phyloP scores from a whole-genome alignment of 2,797 vertebrate genomes.

The Podargus strigoides region DNA sequence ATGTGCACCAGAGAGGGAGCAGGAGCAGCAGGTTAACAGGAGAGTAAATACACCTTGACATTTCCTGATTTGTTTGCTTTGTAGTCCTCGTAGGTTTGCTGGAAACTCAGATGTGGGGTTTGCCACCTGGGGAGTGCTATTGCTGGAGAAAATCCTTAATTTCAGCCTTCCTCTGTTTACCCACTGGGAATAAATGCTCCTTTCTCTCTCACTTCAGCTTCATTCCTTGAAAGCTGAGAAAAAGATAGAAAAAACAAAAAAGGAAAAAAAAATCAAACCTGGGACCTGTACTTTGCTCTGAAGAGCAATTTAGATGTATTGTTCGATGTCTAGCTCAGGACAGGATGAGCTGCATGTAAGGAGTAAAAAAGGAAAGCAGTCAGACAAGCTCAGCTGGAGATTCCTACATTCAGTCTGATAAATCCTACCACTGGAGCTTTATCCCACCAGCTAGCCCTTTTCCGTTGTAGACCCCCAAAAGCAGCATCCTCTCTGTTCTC shows the following conservation, averaged over 20 bases:
- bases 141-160: neutral
- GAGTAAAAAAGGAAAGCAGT: neutral
- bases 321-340: neutral
- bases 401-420: neutral
- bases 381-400: neutral
- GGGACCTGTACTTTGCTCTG: neutral
- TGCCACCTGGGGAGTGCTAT: neutral
- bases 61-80: conserved; percentile 1
- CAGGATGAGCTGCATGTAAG: neutral
- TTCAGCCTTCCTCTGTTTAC: neutral
- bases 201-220: neutral
- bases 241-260: neutral
- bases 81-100: neutral
- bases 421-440: neutral
- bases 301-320: neutral
- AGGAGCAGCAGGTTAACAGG: neutral
- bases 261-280: neutral
- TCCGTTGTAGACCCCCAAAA: neutral
- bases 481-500: neutral
- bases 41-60: neutral
- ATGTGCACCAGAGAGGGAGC: neutral
- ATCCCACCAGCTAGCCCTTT: neutral
- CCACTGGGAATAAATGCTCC: neutral
- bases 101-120: neutral
- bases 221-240: neutral